Conservation (phyloP, 2,797 vertebrate species). For the Gymnoscopelus braueri region DNA sequence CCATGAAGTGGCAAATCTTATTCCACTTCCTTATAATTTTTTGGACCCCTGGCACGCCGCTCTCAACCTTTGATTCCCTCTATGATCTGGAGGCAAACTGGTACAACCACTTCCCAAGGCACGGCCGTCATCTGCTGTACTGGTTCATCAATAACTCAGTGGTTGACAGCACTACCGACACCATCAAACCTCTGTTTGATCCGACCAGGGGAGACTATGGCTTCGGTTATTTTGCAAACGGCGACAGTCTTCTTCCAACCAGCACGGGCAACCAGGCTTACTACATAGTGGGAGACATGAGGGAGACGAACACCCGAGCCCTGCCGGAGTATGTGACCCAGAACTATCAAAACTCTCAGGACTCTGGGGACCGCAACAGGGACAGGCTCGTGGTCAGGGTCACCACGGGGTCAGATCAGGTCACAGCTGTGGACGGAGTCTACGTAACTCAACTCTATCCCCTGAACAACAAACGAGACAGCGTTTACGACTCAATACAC, state of each 20-base stretch:
- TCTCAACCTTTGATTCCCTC: too few species aligned
- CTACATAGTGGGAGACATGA: background rate
- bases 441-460: background rate
- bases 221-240: background rate
- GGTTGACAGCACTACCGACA: background rate
- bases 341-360: conserved; percentile 3
- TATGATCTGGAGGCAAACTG: too few species aligned
- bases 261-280: background rate
- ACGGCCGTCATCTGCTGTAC: too few species aligned
- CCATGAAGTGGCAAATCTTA: too few species aligned
- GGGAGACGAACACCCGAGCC: background rate
- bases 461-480: background rate
- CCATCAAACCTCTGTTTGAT: conserved; percentile 1
- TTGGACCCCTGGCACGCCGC: too few species aligned
- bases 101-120: too few species aligned
- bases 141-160: background rate
- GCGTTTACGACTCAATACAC: background rate
- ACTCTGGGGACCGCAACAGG: conserved; percentile 9
- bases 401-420: background rate
- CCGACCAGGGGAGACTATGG: conserved; percentile 6
- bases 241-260: background rate
- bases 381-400: conserved; percentile 5
- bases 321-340: conserved; percentile 9
- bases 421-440: background rate
- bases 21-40: too few species aligned